These are phyloP conservation scores for Molanna angustata DNA, from an alignment of 2,888 invertebrate genomes.

Conservation along the genomic window DNA sequence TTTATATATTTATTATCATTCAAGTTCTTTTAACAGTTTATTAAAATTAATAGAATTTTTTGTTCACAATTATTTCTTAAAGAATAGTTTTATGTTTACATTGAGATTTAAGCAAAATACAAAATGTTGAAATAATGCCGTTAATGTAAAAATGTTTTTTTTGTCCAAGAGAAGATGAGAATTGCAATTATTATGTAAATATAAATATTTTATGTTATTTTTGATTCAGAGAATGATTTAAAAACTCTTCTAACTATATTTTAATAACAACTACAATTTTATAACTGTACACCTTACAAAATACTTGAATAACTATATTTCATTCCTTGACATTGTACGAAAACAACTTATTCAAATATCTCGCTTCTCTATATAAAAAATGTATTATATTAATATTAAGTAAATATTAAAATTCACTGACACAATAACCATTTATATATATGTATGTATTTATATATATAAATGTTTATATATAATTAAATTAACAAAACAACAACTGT, in stretches of 20 bases:
- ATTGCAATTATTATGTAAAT: not conserved
- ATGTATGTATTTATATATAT: slow-evolving; percentile 23
- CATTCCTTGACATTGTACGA: slow-evolving; percentile 9
- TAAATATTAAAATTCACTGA: slow-evolving; percentile 53
- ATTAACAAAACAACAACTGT: slow-evolving; percentile 54
- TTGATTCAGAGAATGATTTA: slow-evolving; percentile 24
- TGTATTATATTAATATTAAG: slow-evolving; percentile 38
- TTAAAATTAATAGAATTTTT: slow-evolving; percentile 29
- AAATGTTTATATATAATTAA: slow-evolving; percentile 27
- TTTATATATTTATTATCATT: not conserved
- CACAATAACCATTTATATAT: slow-evolving; percentile 50
- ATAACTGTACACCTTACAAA: slow-evolving; percentile 32
- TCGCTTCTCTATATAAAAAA: slow-evolving; percentile 36
- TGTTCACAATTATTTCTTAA: slow-evolving; percentile 29
- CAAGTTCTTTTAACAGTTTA: slow-evolving; percentile 29
- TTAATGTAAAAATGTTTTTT: too few species aligned
- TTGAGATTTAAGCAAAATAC: slow-evolving; percentile 28
- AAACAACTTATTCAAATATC: slow-evolving; percentile 27
- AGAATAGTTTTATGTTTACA: slow-evolving; percentile 29
- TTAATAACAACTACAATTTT: slow-evolving; percentile 29
- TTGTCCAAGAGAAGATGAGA: not conserved
- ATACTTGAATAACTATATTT: slow-evolving; percentile 28
- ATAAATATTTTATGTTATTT: not conserved
- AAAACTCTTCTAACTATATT: slow-evolving; percentile 32
- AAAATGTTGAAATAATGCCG: slow-evolving; percentile 22